Percentiles rank a stretch among this genome's conserved stretches.
phyloP scores from a whole-genome alignment of 2,888 invertebrate genomes.

The Parnassius mnemosyne region DNA sequence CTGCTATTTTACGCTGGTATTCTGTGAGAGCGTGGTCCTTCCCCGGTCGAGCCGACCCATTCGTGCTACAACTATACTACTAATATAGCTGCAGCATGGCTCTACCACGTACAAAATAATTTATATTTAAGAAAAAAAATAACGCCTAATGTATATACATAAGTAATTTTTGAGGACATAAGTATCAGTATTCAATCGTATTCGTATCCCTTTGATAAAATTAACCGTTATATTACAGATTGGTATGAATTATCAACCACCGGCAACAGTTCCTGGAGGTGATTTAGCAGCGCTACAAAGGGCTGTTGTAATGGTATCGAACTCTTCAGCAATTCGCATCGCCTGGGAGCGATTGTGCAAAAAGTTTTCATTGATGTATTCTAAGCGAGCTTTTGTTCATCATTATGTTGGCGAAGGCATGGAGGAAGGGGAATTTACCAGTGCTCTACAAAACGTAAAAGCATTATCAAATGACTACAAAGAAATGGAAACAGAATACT shows the following conservation, averaged over 20 bases:
- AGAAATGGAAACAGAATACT: constrained; percentile 79
- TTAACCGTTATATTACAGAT: constrained; percentile 67
- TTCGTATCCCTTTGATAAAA: not conserved
- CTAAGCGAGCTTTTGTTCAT: constrained; percentile 92
- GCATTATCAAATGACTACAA: constrained; percentile 84
- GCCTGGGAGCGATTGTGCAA: constrained; percentile 89
- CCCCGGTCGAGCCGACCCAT: too few species aligned
- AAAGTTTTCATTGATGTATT: constrained; percentile 91
- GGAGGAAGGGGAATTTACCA: constrained; percentile 84
- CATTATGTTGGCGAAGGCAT: constrained; percentile 90
- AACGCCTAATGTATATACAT: too few species aligned
- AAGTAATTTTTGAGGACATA: too few species aligned
- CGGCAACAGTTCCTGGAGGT: constrained; percentile 87
- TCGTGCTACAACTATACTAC: too few species aligned
- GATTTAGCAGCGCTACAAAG: constrained; percentile 87
- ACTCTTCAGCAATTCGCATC: constrained; percentile 87
- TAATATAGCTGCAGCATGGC: too few species aligned
- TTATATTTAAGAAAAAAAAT: too few species aligned
- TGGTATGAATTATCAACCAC: constrained; percentile 87
- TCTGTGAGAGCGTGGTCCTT: too few species aligned
- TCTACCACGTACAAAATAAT: too few species aligned
- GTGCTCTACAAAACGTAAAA: constrained; percentile 82
- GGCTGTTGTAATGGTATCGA: constrained; percentile 92
- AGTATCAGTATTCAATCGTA: too few species aligned
- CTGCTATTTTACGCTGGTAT: too few species aligned